A percentile compares a stretch with the other conserved stretches of the same genome.
phyloP scores from a whole-genome alignment of 2,888 invertebrate genomes.

The Quadroppia sp. region DNA sequence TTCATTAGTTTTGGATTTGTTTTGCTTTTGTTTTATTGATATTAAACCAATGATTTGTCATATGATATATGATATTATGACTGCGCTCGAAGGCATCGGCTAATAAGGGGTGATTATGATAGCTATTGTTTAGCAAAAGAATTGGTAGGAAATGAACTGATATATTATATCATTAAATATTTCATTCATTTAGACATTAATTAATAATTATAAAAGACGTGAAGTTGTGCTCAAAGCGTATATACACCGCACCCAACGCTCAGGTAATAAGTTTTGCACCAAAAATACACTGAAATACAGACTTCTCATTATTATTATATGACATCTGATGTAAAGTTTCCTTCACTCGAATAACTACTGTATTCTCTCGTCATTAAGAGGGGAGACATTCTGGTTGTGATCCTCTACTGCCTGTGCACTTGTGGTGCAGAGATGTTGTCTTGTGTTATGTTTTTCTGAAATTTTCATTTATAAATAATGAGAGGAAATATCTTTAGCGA shows the following conservation, averaged over 20 bases:
- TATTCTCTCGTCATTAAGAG: neutral
- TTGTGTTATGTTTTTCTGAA: conserved; percentile 15
- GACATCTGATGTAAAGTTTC: conserved; percentile 13
- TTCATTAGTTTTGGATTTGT: neutral
- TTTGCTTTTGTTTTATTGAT: neutral
- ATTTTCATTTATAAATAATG: conserved; percentile 35
- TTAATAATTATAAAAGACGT: too few relatives aligned
- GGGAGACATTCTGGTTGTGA: neutral
- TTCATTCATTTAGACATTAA: too few relatives aligned
- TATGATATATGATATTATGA: neutral
- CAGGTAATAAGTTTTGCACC: neutral
- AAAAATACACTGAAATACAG: neutral
- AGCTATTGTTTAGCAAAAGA: too few relatives aligned
- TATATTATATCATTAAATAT: too few relatives aligned
- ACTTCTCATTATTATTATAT: conserved; percentile 12
- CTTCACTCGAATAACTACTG: conserved; percentile 10
- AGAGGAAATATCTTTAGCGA: conserved; percentile 28
- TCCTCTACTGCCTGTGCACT: neutral
- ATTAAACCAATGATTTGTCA: neutral
- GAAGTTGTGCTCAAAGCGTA: neutral
- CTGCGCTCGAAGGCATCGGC: neutral
- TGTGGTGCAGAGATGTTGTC: neutral
- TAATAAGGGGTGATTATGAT: too few relatives aligned
- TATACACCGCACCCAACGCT: conserved; percentile 18
- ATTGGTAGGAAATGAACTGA: too few relatives aligned